Evolutionary conservation across 2,797 vertebrate genomes (phyloP).

Genomic region (Melanogrammus aeglefinus): DNA sequence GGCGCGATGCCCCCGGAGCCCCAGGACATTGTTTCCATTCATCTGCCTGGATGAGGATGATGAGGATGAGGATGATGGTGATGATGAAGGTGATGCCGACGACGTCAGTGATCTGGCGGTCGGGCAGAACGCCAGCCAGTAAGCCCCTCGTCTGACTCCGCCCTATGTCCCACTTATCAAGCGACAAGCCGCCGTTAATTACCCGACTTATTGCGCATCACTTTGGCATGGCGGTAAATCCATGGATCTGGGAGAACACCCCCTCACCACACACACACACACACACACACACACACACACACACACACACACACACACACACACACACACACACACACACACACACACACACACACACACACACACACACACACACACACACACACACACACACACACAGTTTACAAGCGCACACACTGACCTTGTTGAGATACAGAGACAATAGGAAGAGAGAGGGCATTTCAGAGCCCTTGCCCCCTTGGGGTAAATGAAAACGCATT

Average conservation of each 20-base stretch:
- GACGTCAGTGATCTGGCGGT: slow-evolving; percentile 57
- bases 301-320: too few relatives aligned
- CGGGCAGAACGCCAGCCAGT: neutral
- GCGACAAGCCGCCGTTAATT: slow-evolving; percentile 72
- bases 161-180: slow-evolving; percentile 53
- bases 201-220: slow-evolving; percentile 65
- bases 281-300: neutral
- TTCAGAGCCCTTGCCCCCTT: slow-evolving; percentile 33
- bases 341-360: neutral
- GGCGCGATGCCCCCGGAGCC: slow-evolving; percentile 33
- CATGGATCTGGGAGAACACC: slow-evolving; percentile 1
- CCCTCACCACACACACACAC: neutral
- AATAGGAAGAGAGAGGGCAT: slow-evolving; percentile 33
- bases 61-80: neutral
- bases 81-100: slow-evolving; percentile 5
- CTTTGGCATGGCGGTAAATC: slow-evolving; percentile 1
- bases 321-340: neutral
- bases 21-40: slow-evolving; percentile 58
- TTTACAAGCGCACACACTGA: neutral
- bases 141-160: neutral
- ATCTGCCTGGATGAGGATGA: slow-evolving; percentile 6
- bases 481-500: slow-evolving; percentile 57
- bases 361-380: too few relatives aligned
- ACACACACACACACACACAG: neutral
- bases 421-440: slow-evolving; percentile 19